Evolutionary conservation across 2,888 invertebrate species (phyloP), one percentile per base, ranked within the genome.

Genomic region (Pilophorus perplexus): DNA sequence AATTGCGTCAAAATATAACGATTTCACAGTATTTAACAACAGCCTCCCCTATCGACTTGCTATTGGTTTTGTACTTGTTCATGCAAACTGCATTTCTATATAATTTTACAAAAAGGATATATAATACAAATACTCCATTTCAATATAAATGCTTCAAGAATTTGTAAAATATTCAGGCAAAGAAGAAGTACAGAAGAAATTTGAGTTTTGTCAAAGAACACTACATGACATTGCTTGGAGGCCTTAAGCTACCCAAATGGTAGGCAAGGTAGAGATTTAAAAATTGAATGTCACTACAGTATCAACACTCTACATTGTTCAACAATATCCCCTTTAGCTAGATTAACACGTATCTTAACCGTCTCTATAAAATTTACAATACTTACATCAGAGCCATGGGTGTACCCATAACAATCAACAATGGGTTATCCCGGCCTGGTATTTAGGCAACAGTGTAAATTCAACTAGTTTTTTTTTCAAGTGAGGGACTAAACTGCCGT

Each of bases 401-500:
- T 12, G 18, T 64, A 68, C 71, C 71, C 72, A 60, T 65, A 71
- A 72, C 72, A 72, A 72, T 66, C 69, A 72, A 72, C 72, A 71
- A 71, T 67, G 70, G 72, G 72, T 62, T 52, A 54, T 66, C 64
- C 60, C 27, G 68, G 64, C 67, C 70, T 70, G 69, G 62, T 52
- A 38, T 60, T 69, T 67, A 69, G 69, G 69, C 69, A 69, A 68
- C 66, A 68, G 67, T 69, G 67, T 68, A 57, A 20, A 38, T 38
- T 46, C 48, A 48, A 14, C 27, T 54, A 6, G 3, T 27, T 14
- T n/a, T 27, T 54, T 27, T 48, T 59, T 64, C 18, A 18, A 54
- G 54, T 68, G 64, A 60, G 50, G 68, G 67, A 71, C 78, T 91
- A 93, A 79, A 93, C 93, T 78, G 93, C 93, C 75, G 93, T 93